Evolutionary conservation across 1,140 invertebrate species (phyloP).

Genomic region (Heliconius hewitsoni): DNA sequence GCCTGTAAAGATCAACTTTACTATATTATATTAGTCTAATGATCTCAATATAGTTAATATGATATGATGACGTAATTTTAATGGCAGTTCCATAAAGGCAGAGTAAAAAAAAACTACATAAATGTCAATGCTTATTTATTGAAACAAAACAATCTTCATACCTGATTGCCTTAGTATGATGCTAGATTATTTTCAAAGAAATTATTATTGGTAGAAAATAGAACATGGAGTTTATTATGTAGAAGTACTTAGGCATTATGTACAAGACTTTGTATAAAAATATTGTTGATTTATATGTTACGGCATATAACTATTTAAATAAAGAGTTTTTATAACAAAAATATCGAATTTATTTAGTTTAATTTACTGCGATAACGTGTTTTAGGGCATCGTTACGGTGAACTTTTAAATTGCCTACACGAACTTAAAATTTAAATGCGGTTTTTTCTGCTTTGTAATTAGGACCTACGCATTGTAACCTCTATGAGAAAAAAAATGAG

Average conservation of each 20-base stretch:
- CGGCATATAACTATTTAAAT: neutral
- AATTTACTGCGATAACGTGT: neutral
- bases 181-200: neutral
- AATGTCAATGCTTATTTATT: neutral
- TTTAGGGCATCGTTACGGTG: neutral
- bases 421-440: neutral
- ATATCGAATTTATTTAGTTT: neutral
- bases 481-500: no score
- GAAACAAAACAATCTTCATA: neutral
- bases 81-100: neutral
- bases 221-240: neutral
- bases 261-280: no score
- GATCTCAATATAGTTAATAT: neutral
- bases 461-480: no score
- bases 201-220: neutral
- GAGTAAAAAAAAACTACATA: neutral
- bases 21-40: neutral
- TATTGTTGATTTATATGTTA: no score
- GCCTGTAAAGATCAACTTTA: neutral
- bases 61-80: neutral
- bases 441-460: no score
- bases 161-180: neutral
- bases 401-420: neutral
- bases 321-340: neutral
- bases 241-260: neutral